A percentile compares a stretch with the other conserved stretches of the same genome.
Conservation (phyloP, 2,113 vertebrate genomes). For the Oryzias melastigma region DNA sequence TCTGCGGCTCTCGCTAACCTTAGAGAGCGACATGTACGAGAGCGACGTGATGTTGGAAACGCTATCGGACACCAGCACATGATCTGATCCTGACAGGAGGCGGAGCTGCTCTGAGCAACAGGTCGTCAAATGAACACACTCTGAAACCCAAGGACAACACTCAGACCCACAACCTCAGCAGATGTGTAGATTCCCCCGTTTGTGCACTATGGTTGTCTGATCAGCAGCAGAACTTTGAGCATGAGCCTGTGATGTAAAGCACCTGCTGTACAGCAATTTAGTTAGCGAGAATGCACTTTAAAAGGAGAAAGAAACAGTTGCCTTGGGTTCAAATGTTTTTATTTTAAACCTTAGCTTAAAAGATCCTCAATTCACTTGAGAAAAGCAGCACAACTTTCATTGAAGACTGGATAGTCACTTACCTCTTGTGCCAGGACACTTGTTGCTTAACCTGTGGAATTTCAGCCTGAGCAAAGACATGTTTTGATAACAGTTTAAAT, state of each 20-base stretch:
- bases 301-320: conserved; percentile 38
- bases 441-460: conserved; percentile 74
- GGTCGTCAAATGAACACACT: conserved; percentile 31
- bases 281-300: conserved; percentile 51
- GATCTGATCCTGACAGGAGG: conserved; percentile 55
- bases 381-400: conserved; percentile 30
- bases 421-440: conserved; percentile 43
- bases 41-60: conserved; percentile 98
- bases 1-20: conserved; percentile 84
- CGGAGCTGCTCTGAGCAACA: conserved; percentile 36
- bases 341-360: conserved; percentile 22
- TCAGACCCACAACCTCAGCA: conserved; percentile 16
- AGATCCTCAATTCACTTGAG: conserved; percentile 33
- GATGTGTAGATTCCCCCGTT: conserved; percentile 41
- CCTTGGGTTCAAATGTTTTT: conserved; percentile 33
- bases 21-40: conserved; percentile 98
- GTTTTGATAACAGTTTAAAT: conserved; percentile 35
- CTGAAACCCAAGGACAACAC: conserved; percentile 29
- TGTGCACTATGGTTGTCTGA: conserved; percentile 35
- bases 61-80: conserved; percentile 95
- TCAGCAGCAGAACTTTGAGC: conserved; percentile 18
- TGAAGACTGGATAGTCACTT: conserved; percentile 33
- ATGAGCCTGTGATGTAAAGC: conserved; percentile 22
- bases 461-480: conserved; percentile 69
- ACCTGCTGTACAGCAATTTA: conserved; percentile 16